Evolutionary conservation across 2,797 vertebrate genomes (phyloP), one percentile per base, ranked within the genome.

Genomic region (Semotilus atromaculatus): DNA sequence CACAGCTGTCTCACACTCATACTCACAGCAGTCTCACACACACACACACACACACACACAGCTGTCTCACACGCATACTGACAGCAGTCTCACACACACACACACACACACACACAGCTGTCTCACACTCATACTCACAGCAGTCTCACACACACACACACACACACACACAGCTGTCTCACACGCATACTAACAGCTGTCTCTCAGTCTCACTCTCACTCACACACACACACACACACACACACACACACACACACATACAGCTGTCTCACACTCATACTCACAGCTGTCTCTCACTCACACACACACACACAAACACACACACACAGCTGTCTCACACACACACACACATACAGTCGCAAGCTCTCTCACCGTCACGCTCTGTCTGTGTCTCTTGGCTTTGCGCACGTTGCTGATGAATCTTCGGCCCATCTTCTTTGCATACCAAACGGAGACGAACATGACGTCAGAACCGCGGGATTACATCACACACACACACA

Each of bases 401-500:
- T 90, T 91, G 23, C 91, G 83, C 70, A 90, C 90, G 79, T 91
- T 91, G 84, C 88, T 93, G 82, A 93, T 92, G 81, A 93, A 93
- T 19, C 92, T 88, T 60, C 87, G 89, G 60, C 90, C 88, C 91
- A 92, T 90, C 86, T 92, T 93, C 88, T 92, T 91, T 11, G 93
- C 93, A 62, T 92, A 94, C 93, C 92, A 93, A 48, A 94, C 94
- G 5, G 94, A 94, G 51, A 93, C 92, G 64, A 94, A 92, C 93
- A 93, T 91, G 84, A 90, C 87, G 89, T 85, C 77, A 78, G 48
- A 82, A 18, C 53, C 66, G 55, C 26, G 55, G 76, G 45, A 82
- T 83, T 82, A 86, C 81, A 87, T 83, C 81, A 86, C 76, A 83
- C 55, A 73, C 40, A 77, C 45, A 58, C 16, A 40, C 38, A 40